These are phyloP conservation scores for Cacatua alba DNA, from an alignment of 2,113 vertebrate species.

Conservation along the genomic window DNA sequence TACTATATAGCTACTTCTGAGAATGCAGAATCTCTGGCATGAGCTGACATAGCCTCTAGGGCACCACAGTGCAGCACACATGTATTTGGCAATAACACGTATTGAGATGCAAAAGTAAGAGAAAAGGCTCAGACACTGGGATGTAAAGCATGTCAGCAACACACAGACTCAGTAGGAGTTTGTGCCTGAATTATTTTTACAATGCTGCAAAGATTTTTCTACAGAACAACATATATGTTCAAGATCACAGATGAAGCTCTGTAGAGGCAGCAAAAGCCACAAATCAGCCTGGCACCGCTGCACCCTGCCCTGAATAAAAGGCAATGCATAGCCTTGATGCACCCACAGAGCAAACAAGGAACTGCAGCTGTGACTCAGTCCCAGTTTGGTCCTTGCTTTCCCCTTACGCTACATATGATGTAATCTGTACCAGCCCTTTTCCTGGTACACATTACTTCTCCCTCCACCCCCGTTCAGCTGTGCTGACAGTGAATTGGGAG, in stretches of 20 bases:
- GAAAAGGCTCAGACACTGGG: neutral
- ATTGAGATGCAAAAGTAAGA: neutral
- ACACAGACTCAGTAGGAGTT: neutral
- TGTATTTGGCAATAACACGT: neutral
- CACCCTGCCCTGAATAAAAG: neutral
- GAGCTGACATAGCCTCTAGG: neutral
- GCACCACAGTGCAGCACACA: neutral
- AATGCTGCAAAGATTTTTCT: neutral
- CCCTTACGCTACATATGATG: neutral
- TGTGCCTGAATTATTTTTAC: neutral
- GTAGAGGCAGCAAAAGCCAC: neutral
- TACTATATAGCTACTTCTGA: neutral
- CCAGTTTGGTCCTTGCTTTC: neutral
- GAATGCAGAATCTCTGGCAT: neutral
- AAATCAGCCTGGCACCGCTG: neutral
- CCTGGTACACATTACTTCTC: neutral
- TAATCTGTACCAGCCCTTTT: constrained; percentile 39
- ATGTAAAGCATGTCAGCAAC: neutral
- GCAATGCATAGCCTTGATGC: neutral
- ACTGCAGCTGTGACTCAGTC: neutral
- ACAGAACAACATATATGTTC: neutral
- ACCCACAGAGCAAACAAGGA: neutral
- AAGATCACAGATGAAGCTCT: neutral
- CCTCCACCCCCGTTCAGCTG: neutral
- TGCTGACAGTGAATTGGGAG: neutral